Conservation (phyloP, 2,888 invertebrate genomes). For the Rhagophthalmus giganteus region DNA sequence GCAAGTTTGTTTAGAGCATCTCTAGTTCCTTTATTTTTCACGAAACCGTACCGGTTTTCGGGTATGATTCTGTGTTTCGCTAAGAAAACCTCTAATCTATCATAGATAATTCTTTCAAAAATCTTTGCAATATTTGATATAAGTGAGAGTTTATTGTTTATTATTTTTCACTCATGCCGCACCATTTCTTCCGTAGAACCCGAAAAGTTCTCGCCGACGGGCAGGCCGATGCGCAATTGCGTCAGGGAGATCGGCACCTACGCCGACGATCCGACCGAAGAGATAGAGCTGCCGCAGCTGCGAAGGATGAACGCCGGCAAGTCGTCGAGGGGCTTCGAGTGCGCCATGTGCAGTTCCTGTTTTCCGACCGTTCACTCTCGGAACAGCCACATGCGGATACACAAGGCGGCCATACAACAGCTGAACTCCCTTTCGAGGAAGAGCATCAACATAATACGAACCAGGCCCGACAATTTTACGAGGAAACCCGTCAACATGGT, state of each 20-base stretch:
- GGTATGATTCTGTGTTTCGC: too few relatives aligned
- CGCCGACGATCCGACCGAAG: constrained; percentile 40
- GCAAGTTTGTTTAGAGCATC: too few relatives aligned
- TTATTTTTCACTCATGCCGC: too few relatives aligned
- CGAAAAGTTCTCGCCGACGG: constrained; percentile 38
- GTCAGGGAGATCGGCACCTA: constrained; percentile 50
- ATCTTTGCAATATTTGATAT: too few relatives aligned
- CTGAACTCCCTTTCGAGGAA: constrained; percentile 17
- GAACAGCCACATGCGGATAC: constrained; percentile 55
- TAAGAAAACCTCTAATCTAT: too few relatives aligned
- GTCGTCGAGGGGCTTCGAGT: constrained; percentile 46
- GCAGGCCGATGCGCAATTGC: constrained; percentile 50
- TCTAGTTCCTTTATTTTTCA: too few relatives aligned
- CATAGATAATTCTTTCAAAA: too few relatives aligned
- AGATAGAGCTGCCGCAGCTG: constrained; percentile 15
- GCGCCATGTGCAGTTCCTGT: constrained; percentile 51
- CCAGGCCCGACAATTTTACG: constrained; percentile 11
- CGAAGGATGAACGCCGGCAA: constrained; percentile 21
- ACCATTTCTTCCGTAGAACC: too few relatives aligned
- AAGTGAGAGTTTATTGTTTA: too few relatives aligned
- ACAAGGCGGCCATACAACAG: constrained; percentile 43
- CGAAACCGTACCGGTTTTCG: too few relatives aligned
- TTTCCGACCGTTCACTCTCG: constrained; percentile 53
- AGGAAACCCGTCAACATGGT: constrained; percentile 12
- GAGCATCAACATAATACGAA: constrained; percentile 19